Evolutionary conservation across 2,888 invertebrate species (phyloP).

Genomic region (Agrilus mali): DNA sequence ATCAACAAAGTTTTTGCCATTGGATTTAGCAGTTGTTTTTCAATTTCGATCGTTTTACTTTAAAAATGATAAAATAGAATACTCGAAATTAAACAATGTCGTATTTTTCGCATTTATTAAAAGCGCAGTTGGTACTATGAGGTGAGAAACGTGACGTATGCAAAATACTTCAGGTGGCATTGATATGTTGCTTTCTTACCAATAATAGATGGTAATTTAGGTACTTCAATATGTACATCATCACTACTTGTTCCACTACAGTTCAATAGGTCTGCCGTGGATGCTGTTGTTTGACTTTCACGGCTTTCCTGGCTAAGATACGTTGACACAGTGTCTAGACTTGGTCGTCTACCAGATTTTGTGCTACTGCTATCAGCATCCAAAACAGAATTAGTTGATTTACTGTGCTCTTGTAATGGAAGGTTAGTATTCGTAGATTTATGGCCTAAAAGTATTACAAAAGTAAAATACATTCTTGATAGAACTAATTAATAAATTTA

Average conservation of each 20-base stretch:
- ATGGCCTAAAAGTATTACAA: conserved; percentile 27
- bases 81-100: neutral
- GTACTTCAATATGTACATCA: conserved; percentile 19
- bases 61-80: too few relatives aligned
- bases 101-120: neutral
- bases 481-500: conserved; percentile 2
- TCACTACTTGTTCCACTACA: conserved; percentile 27
- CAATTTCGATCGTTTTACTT: too few relatives aligned
- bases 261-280: conserved; percentile 29
- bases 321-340: conserved; percentile 79
- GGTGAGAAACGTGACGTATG: too few relatives aligned
- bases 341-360: conserved; percentile 65
- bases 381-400: conserved; percentile 30
- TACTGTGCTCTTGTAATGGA: conserved; percentile 1
- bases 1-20: too few relatives aligned
- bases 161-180: too few relatives aligned
- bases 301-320: conserved; percentile 79
- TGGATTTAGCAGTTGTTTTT: too few relatives aligned
- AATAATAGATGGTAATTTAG: conserved; percentile 25
- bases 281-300: conserved; percentile 40
- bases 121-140: neutral
- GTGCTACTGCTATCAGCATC: conserved; percentile 61
- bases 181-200: conserved; percentile 17
- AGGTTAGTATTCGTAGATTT: conserved; percentile 25
- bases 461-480: conserved; percentile 2